Evolutionary conservation across 2,888 invertebrate genomes (phyloP), one percentile per base, ranked within the genome.

Genomic region (Diplazon laetatorius): DNA sequence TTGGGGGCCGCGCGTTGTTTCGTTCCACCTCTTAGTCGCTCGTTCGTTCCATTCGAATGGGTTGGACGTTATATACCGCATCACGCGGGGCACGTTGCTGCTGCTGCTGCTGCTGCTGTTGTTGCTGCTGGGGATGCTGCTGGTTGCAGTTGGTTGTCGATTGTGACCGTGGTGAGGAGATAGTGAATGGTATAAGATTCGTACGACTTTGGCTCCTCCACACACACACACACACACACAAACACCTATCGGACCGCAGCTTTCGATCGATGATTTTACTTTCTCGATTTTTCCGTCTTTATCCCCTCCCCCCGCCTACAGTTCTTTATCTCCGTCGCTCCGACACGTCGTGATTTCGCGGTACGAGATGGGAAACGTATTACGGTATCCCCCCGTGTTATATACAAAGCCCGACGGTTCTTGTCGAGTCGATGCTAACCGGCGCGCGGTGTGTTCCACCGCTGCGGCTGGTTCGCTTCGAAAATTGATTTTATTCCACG

Each of bases 21-120:
- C 57, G 75, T 68, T 74, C 70, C 74, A 76, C 62, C 70, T 63
- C 76, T 76, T 76, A 79, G 72, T 22, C 72, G 79, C 75, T 72
- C 59, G 82, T 82, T 76, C 80, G 80, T 83, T 86, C 83, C 85
- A 63, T 72, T 63, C 63, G n/a, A n/a, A n/a, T n/a, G n/a, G 63
- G 72, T 57, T 76, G 75, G 68, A 63, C 65, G 50, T n/a, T n/a
- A n/a, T 22, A 18, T 46, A 66, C 72, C 42, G 44, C 70, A 70
- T 71, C 66, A 60, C 70, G 14, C 8, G 6, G n/a, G n/a, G 65
- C 46, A 42, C 60, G 55, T 57, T 48, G 60, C 9, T 12, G 8
- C 9, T 12, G 6, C 12, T n/a, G 42, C 42, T 25, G 68, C 14
- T 35, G 30, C 39, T 66, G 48, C 60, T 46, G 30, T 5, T 5